A percentile compares a stretch with the other conserved stretches of the same genome.
Evolutionary conservation across 2,797 vertebrate genomes (phyloP).

Genomic region (Fistularia tabacaria): DNA sequence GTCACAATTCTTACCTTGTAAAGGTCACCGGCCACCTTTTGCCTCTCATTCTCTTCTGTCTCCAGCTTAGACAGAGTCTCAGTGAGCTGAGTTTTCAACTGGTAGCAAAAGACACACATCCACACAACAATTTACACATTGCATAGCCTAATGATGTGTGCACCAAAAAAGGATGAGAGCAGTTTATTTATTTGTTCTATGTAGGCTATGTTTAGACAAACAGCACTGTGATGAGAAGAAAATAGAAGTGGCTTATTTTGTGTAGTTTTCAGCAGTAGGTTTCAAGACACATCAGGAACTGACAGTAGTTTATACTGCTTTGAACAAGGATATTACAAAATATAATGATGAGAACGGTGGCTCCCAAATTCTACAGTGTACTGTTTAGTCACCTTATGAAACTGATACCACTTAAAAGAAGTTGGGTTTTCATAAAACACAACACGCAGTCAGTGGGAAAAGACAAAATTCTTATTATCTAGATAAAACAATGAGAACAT

Average conservation of each 20-base stretch:
- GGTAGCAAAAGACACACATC: slow-evolving; percentile 50
- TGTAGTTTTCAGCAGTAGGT: too few species aligned
- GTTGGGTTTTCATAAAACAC: too few species aligned
- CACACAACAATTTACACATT: background rate
- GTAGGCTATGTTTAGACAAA: too few species aligned
- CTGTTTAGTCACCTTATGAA: too few species aligned
- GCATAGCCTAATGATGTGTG: background rate
- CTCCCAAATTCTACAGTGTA: background rate
- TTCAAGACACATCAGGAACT: too few species aligned
- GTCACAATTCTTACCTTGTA: slow-evolving; percentile 49
- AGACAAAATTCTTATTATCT: too few species aligned
- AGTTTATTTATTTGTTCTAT: background rate
- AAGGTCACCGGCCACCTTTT: slow-evolving; percentile 88
- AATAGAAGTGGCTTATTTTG: background rate
- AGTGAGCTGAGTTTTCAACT: slow-evolving; percentile 92
- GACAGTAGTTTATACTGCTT: background rate
- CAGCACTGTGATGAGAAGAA: background rate
- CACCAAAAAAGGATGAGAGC: background rate
- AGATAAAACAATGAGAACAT: too few species aligned
- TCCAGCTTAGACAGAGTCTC: slow-evolving; percentile 87
- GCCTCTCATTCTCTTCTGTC: slow-evolving; percentile 84
- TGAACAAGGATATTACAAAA: slow-evolving; percentile 9
- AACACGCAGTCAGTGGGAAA: too few species aligned
- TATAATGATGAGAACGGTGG: background rate
- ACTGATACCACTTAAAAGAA: too few species aligned